Base-by-base conservation (phyloP, 2,888 invertebrate genomes). In the Melanostoma scalare region DNA sequence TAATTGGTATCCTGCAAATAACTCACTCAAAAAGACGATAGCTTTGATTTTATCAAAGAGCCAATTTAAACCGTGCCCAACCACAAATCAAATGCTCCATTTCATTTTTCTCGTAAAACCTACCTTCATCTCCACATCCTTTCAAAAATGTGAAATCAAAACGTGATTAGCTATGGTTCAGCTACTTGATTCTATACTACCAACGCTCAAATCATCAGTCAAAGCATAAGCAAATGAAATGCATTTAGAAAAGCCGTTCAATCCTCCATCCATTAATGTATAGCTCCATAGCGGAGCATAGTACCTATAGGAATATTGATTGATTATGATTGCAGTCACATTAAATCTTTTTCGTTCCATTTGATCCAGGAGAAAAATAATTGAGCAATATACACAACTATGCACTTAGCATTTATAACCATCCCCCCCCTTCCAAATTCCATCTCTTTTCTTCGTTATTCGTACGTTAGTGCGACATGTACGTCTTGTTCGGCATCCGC, bases 271-370 rank as follows among this genome's bases (percentile, higher is more conserved):
- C 79, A 84, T 84, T 84, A 71, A 84, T 84, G 74, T 75, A 48
- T 69, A 60, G 6, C 40, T 44, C 20, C 40, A 38, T 33, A 52
- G 20, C 53, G 10, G 1, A 48, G 46, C 55, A n/a, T n/a, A n/a
- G 60, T 40, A 35, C 42, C 46, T 40, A 33, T 33, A 61, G 46
- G 52, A 58, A 69, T 82, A 80, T 85, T 86, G 86, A 86, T 86
- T 86, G 86, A 86, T 86, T 86, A 85, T 86, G 85, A 86, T 86
- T 80, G 75, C 80, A 79, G 73, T 74, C 76, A 74, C 81, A 84
- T 84, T 86, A 86, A 86, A 86, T 86, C 86, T 86, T 85, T 78
- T 78, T 81, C 85, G 73, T 77, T 77, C 86, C 85, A 86, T 86
- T 86, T 86, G 84, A 76, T 85, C 61, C 63, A 67, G 84, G 71